Evolutionary conservation across 2,797 vertebrate genomes (phyloP).

Genomic region (Phrynocephalus forsythii): DNA sequence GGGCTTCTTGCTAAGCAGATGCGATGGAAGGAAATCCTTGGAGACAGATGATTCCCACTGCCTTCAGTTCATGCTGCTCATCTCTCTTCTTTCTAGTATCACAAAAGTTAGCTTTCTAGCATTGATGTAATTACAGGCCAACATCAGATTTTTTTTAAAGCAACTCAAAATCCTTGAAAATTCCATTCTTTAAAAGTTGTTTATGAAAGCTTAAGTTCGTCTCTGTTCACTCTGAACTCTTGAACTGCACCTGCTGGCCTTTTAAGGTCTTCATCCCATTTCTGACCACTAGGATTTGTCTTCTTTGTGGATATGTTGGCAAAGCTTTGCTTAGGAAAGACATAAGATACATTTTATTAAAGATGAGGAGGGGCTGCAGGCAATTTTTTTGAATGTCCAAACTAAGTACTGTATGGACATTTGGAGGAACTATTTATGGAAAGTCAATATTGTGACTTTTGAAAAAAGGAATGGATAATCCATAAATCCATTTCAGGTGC

Average conservation of each 20-base stretch:
- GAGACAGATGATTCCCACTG: slow-evolving; percentile 23
- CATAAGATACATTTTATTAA: slow-evolving; percentile 20
- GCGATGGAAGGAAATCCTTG: slow-evolving; percentile 27
- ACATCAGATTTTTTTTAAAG: neutral
- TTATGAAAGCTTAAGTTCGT: neutral
- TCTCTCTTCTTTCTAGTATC: slow-evolving; percentile 9
- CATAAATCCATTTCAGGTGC: no score
- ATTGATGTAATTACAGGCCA: neutral
- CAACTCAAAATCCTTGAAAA: neutral
- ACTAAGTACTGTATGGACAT: no score
- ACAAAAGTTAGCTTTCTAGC: slow-evolving; percentile 44
- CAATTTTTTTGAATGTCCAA: no score
- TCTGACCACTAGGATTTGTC: neutral
- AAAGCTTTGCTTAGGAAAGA: neutral
- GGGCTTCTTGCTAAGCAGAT: neutral
- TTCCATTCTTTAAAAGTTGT: neutral
- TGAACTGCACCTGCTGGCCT: neutral
- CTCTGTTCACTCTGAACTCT: neutral
- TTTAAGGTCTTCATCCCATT: slow-evolving; percentile 25
- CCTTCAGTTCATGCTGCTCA: slow-evolving; percentile 31
- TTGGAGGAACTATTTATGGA: no score
- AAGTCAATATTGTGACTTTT: no score
- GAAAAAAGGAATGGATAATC: no score
- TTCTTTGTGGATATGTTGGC: neutral
- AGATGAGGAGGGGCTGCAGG: neutral